Percentiles rank a stretch among this genome's conserved stretches.
phyloP scores from a whole-genome alignment of 1,140 invertebrate species.

The Aricia agestis region DNA sequence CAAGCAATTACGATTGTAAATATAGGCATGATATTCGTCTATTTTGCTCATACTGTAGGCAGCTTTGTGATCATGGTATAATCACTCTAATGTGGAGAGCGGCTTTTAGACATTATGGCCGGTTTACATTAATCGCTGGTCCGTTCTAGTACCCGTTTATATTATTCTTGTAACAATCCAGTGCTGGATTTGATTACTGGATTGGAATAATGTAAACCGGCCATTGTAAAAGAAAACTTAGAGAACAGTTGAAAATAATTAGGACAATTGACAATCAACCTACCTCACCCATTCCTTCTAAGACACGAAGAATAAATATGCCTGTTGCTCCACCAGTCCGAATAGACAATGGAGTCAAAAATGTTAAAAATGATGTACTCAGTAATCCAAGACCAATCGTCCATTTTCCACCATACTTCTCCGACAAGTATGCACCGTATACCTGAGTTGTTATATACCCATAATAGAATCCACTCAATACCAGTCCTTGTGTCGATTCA shows the following conservation, averaged over 20 bases:
- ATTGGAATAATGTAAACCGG: too few relatives aligned
- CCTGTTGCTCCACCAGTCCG: slow-evolving; percentile 72
- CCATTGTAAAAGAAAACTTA: too few relatives aligned
- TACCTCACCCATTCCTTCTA: slow-evolving; percentile 82
- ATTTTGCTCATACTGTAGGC: too few relatives aligned
- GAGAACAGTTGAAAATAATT: not conserved
- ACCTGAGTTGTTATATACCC: slow-evolving; percentile 80
- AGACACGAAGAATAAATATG: slow-evolving; percentile 79
- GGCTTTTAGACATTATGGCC: too few relatives aligned
- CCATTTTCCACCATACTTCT: slow-evolving; percentile 77
- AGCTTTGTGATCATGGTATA: too few relatives aligned
- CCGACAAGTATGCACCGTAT: slow-evolving; percentile 77
- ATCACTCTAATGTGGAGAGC: too few relatives aligned
- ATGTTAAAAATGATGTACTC: slow-evolving; percentile 78
- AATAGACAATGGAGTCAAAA: slow-evolving; percentile 71
- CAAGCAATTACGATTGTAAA: too few relatives aligned
- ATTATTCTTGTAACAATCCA: too few relatives aligned
- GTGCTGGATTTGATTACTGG: too few relatives aligned
- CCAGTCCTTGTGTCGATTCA: slow-evolving; percentile 76
- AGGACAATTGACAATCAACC: not conserved
- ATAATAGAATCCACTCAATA: slow-evolving; percentile 78
- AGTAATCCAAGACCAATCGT: slow-evolving; percentile 79
- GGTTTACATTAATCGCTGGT: too few relatives aligned
- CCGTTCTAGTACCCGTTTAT: too few relatives aligned
- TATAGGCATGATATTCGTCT: too few relatives aligned